Base-by-base conservation (phyloP, 2,888 invertebrate species). In the Tetheella fluctuosa region DNA sequence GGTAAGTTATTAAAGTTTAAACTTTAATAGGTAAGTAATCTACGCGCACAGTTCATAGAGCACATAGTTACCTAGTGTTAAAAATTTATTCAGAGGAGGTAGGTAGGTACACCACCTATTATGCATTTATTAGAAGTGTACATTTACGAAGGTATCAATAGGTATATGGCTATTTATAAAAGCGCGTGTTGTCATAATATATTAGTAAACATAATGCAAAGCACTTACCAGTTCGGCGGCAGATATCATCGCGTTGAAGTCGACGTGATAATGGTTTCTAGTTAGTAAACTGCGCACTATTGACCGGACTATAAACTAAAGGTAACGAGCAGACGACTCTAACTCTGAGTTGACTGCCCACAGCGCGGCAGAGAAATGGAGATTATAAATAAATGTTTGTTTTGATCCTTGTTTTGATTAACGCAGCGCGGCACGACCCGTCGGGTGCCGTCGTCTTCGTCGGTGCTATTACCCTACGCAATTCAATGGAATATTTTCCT, bases 311-410 rank as follows among this genome's bases (percentile, higher is more conserved):
- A 58, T 55, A 25, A 57, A 34, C 23, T 52, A 58, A 59, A 54
- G 60, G 56, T 61, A 63, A 68, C 64, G 62, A 67, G 62, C 60
- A 57, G 67, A 69, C 58, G 64, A 61, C 58, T 58, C 57, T 25
- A 6, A 68, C 65, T 63, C 66, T 70, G n/a, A n/a, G 60, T 39
- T 59, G 65, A 68, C 64, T 63, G 67, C 65, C 66, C 70, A 61
- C 67, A 63, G 59, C 62, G 58, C 56, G 39, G 53, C 59, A 54
- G 53, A 58, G 58, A 60, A 66, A 64, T 58, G 37, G 62, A 64
- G 53, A 65, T 59, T 69, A 71, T 65, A 72, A 70, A 70, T 71
- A 72, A 68, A 69, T 65, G 71, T 73, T 79, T 79, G 74, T 71
- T 77, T 78, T 74, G 71, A 65, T 71, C 64, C 60, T 69, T 73